Base-by-base conservation (phyloP, 2,888 invertebrate species). In the Tricholauxania praeusta region DNA sequence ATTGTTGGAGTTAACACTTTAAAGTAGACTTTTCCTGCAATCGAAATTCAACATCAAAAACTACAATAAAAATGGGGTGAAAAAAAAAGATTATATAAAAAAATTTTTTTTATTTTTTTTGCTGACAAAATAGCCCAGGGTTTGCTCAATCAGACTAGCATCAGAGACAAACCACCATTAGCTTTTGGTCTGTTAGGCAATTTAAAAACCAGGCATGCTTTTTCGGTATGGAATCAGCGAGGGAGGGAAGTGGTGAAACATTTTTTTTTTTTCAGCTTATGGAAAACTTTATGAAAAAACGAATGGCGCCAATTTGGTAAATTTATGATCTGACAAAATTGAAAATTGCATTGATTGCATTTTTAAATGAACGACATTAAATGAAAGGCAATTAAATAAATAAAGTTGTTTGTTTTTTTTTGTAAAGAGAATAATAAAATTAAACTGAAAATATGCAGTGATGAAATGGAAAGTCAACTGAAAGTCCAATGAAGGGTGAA, bases 281-380 rank as follows among this genome's bases (percentile, higher is more conserved):
- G 22, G 12, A 12, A 57, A 12, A 57, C 7, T 22, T 28, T 22
- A 15, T 22, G 57, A 19, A 15, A 57, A 57, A 57, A 57, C 57
- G 22, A 28, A 57, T 28, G 39, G 28, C 32, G 52, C 28, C 66
- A 53, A 52, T 39, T 63, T 65, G 64, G 17, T 22, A 14, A 68
- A 68, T 68, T 68, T 68, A 66, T 66, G 32, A 66, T 15, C 22
- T 68, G 68, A 59, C 49, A 49, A 59, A 48, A 59, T 32, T 48
- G 49, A 68, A 49, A 68, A 59, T 48, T 28, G 68, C 68, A 39
- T 57, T 47, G 59, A 59, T 68, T 68, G 59, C 68, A 59, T 66
- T 66, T 66, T 65, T 63, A 48, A 63, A n/a, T 65, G 51, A 19
- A 32, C 12, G 6, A 28, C 28, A 28, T 51, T 65, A 28, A 28